Percentiles rank a stretch among this genome's conserved stretches.
phyloP scores from a whole-genome alignment of 2,888 invertebrate genomes.

The Hydrotaea diabolus region DNA sequence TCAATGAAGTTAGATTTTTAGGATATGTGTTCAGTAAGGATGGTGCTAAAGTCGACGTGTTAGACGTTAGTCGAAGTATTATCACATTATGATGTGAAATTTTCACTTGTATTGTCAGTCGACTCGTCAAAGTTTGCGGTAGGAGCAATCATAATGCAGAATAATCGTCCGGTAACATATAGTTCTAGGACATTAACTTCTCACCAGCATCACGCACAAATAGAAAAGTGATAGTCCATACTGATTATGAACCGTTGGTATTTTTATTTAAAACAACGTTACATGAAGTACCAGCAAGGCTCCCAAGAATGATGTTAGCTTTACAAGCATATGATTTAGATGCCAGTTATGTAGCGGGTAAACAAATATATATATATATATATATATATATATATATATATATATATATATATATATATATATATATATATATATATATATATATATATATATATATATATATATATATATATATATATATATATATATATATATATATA shows the following conservation, averaged over 20 bases:
- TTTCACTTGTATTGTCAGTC: conserved; percentile 36
- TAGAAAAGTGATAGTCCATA: conserved; percentile 30
- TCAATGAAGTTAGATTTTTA: conserved; percentile 53
- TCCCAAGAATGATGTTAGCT: conserved; percentile 42
- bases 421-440: no score
- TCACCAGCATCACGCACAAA: no score
- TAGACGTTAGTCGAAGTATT: conserved; percentile 57
- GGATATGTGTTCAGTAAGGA: conserved; percentile 36
- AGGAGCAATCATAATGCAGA: conserved; percentile 36
- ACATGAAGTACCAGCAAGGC: conserved; percentile 29
- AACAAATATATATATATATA: conserved; percentile 25
- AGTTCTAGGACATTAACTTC: conserved; percentile 36
- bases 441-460: no score
- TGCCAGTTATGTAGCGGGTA: conserved; percentile 11
- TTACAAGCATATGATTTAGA: conserved; percentile 38
- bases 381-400: no score
- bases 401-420: no score
- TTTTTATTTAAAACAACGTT: conserved; percentile 45
- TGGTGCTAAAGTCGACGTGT: conserved; percentile 35
- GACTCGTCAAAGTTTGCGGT: conserved; percentile 33
- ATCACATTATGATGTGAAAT: conserved; percentile 29
- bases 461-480: no score
- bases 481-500: no score
- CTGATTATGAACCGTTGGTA: conserved; percentile 35
- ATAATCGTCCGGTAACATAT: conserved; percentile 29